Percentiles rank a stretch among this genome's conserved stretches.
phyloP scores from a whole-genome alignment of 2,113 vertebrate species.

The Brienomyrus brachyistius region DNA sequence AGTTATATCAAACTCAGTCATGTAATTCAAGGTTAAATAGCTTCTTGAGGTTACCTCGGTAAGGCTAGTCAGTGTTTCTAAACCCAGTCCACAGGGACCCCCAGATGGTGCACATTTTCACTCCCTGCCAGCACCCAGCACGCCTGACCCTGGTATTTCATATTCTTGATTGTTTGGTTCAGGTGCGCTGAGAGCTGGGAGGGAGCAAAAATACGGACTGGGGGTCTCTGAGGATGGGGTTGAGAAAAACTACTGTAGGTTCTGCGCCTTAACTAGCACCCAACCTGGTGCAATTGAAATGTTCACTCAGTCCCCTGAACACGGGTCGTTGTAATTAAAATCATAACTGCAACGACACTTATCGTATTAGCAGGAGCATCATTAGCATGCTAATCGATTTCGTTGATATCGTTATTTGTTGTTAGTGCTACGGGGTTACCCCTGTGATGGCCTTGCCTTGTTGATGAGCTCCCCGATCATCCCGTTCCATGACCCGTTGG shows the following conservation, averaged over 20 bases:
- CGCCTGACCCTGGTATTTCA: not conserved
- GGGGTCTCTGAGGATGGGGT: not conserved
- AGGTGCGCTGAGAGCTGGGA: not conserved
- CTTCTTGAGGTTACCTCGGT: not conserved
- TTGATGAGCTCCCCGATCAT: constrained; percentile 98
- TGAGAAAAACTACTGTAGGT: not conserved
- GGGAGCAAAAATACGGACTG: not conserved
- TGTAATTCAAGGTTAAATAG: not conserved
- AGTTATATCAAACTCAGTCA: not conserved
- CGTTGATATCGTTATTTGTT: not conserved
- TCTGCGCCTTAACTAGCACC: not conserved
- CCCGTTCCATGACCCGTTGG: constrained; percentile 92
- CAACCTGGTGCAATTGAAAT: not conserved
- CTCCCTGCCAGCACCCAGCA: not conserved
- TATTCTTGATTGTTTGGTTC: not conserved
- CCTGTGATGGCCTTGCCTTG: constrained; percentile 65
- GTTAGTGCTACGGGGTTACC: not conserved
- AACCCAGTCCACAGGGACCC: not conserved
- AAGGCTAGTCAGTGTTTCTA: not conserved
- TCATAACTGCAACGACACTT: not conserved
- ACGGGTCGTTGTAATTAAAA: not conserved
- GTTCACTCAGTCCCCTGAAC: not conserved
- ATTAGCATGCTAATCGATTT: not conserved
- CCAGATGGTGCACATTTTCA: not conserved
- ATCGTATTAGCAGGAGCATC: not conserved